Evolutionary conservation across 2,113 vertebrate genomes (phyloP).

Genomic region (Pipra filicauda): DNA sequence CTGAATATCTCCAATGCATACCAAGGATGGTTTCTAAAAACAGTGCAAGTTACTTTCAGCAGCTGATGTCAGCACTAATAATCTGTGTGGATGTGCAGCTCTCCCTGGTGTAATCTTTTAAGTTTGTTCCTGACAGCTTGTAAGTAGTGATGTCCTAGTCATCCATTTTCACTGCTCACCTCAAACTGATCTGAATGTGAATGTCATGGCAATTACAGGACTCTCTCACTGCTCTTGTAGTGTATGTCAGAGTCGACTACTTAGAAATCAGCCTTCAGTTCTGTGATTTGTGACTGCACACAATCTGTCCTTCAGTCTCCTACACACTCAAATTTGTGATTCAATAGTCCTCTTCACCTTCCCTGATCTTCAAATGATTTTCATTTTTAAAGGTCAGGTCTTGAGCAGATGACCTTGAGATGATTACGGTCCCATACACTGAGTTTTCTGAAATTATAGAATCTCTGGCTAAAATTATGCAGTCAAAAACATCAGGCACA

Average conservation of each 20-base stretch:
- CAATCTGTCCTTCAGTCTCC: fast-evolving
- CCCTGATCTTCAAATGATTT: background rate
- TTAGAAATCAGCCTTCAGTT: background rate
- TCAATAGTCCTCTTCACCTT: background rate
- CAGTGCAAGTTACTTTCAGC: background rate
- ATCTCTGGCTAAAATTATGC: background rate
- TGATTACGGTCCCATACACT: background rate
- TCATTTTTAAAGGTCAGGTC: background rate
- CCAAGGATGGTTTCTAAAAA: background rate
- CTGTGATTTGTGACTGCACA: background rate
- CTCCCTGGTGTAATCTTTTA: background rate
- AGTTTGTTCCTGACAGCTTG: background rate
- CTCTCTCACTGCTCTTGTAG: background rate
- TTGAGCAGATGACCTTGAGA: background rate
- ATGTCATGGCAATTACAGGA: background rate
- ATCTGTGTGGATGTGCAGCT: background rate
- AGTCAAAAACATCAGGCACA: background rate
- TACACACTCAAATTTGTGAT: background rate
- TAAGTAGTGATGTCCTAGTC: background rate
- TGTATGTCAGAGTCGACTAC: fast-evolving
- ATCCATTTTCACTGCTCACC: background rate
- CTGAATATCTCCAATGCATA: background rate
- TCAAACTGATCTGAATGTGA: background rate
- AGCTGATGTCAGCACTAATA: background rate
- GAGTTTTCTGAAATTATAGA: background rate